Percentiles rank a stretch among this genome's conserved stretches.
phyloP scores from a whole-genome alignment of 2,797 vertebrate species.

The Platyrinchus mystaceus region DNA sequence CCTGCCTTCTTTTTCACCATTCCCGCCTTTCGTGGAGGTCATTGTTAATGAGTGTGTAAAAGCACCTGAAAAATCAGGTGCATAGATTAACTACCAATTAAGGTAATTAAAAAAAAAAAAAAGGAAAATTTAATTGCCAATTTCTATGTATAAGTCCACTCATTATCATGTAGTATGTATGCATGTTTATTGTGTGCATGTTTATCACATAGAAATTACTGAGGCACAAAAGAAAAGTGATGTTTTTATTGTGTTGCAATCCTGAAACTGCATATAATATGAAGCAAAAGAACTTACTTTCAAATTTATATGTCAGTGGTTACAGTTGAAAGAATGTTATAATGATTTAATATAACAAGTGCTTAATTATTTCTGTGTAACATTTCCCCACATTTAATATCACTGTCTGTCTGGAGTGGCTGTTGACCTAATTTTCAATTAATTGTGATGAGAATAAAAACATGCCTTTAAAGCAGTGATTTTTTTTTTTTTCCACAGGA shows the following conservation, averaged over 20 bases:
- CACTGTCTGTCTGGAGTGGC: constrained; percentile 54
- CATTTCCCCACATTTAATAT: background rate
- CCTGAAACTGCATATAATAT: background rate
- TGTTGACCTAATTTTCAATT: constrained; percentile 70
- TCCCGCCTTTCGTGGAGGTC: constrained; percentile 66
- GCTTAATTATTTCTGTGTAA: constrained; percentile 61
- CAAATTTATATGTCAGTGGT: constrained; percentile 24
- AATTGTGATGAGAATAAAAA: constrained; percentile 60
- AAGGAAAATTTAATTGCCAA: constrained; percentile 64
- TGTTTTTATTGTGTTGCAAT: constrained; percentile 27
- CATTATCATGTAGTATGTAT: constrained; percentile 46
- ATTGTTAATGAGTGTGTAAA: constrained; percentile 72
- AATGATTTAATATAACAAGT: constrained; percentile 3
- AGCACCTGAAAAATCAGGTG: constrained; percentile 75
- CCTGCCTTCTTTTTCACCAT: constrained; percentile 31
- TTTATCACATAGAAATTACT: constrained; percentile 64
- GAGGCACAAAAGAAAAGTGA: constrained; percentile 35
- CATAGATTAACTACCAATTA: constrained; percentile 80
- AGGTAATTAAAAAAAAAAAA: constrained; percentile 11
- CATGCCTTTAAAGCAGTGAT: constrained; percentile 3
- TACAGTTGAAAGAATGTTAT: constrained; percentile 33
- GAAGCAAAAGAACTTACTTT: constrained; percentile 27
- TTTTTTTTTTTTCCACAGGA: background rate
- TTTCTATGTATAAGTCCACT: constrained; percentile 69
- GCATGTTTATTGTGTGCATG: constrained; percentile 55